Percentiles rank a stretch among this genome's conserved stretches.
phyloP scores from a whole-genome alignment of 2,888 invertebrate species.

The Cephus runcator region DNA sequence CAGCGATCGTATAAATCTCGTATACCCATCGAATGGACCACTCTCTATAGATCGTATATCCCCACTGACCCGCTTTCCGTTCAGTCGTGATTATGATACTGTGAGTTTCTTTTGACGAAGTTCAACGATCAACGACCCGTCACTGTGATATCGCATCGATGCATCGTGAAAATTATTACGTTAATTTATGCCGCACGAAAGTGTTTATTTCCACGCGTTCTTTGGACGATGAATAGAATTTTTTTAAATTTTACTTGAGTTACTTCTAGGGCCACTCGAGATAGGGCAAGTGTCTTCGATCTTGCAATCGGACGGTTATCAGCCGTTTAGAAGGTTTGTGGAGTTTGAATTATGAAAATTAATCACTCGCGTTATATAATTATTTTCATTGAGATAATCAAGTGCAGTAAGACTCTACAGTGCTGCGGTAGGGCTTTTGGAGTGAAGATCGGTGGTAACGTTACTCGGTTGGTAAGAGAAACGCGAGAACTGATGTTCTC shows the following conservation, averaged over 20 bases:
- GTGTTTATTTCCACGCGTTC: not conserved
- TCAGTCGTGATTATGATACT: not conserved
- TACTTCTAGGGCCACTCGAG: not conserved
- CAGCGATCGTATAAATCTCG: not conserved
- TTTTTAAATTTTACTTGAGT: not conserved
- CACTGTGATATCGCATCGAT: not conserved
- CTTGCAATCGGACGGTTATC: not conserved
- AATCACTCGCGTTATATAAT: not conserved
- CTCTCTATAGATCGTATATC: not conserved
- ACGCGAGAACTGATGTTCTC: constrained; percentile 17
- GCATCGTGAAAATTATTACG: not conserved
- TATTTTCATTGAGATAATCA: not conserved
- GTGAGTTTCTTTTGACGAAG: not conserved
- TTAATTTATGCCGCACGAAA: not conserved
- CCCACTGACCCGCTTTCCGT: not conserved
- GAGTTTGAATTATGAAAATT: not conserved
- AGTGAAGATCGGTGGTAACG: not conserved
- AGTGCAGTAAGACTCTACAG: not conserved
- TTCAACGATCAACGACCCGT: not conserved
- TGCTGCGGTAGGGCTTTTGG: not conserved
- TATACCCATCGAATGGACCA: not conserved
- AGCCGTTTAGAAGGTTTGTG: not conserved
- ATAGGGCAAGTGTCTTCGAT: not conserved
- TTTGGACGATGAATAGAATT: not conserved
- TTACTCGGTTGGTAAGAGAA: constrained; percentile 9